Conservation (phyloP, 2,888 invertebrate species). For the Shargacucullia verbasci region DNA sequence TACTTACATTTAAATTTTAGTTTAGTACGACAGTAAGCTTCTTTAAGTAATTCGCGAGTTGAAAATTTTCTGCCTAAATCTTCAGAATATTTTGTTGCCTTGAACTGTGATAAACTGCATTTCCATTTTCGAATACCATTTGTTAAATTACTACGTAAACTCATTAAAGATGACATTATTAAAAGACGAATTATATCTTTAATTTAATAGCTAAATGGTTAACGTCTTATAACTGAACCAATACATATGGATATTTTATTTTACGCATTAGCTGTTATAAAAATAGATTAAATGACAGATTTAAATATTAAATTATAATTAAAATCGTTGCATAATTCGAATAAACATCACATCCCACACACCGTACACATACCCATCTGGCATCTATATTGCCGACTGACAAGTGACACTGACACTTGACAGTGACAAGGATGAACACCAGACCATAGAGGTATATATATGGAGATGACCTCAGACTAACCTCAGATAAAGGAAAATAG, state of each 20-base stretch:
- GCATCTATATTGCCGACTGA: constrained; percentile 6
- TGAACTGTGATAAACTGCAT: constrained; percentile 62
- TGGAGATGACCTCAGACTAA: no score
- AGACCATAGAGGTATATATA: no score
- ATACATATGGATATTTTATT: constrained; percentile 29
- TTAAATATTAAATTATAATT: constrained; percentile 34
- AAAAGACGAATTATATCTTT: constrained; percentile 29
- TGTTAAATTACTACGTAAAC: constrained; percentile 62
- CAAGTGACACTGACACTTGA: constrained; percentile 6
- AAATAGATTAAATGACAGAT: constrained; percentile 23
- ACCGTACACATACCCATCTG: constrained; percentile 2
- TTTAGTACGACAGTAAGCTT: constrained; percentile 91
- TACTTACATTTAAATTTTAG: constrained; percentile 93
- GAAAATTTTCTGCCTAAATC: constrained; percentile 68
- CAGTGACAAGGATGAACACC: no score
- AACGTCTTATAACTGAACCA: constrained; percentile 19
- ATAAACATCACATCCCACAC: constrained; percentile 31
- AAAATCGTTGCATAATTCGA: constrained; percentile 65
- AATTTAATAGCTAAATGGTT: constrained; percentile 2
- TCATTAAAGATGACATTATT: constrained; percentile 64
- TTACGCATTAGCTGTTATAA: constrained; percentile 14
- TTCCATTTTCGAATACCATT: constrained; percentile 67
- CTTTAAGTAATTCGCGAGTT: constrained; percentile 83
- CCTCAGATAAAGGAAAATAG: no score
- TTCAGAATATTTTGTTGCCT: constrained; percentile 46